Conservation (phyloP, 2,888 invertebrate species). For the Scrobipalpa atriplicella region DNA sequence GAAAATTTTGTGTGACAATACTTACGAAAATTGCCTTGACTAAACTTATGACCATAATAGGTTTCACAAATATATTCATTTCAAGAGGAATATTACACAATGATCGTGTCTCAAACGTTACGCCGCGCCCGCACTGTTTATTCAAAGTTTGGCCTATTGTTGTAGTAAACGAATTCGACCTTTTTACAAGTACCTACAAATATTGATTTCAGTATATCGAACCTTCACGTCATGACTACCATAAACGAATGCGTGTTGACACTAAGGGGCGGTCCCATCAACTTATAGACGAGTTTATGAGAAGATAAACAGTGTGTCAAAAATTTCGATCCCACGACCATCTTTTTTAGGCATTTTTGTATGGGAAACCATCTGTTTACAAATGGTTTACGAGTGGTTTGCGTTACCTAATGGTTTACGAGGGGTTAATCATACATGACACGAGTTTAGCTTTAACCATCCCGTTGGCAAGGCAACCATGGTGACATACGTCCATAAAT, state of each 20-base stretch:
- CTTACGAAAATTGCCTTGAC: conserved; percentile 75
- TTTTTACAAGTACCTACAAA: conserved; percentile 10
- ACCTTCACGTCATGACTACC: conserved; percentile 12
- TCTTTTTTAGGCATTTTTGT: too few species aligned
- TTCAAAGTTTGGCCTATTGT: conserved; percentile 21
- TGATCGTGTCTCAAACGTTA: conserved; percentile 59
- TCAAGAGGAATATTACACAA: conserved; percentile 66
- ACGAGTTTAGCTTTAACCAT: too few species aligned
- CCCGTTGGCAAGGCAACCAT: too few species aligned
- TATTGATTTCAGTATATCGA: conserved; percentile 10
- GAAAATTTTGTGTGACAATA: conserved; percentile 55
- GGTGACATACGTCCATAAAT: too few species aligned
- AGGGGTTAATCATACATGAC: too few species aligned
- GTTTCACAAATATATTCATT: conserved; percentile 73
- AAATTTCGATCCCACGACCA: too few species aligned
- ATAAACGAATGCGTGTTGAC: background rate
- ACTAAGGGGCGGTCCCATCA: too few species aligned
- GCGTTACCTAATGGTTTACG: too few species aligned
- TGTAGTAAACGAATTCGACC: conserved; percentile 16
- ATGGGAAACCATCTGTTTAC: too few species aligned
- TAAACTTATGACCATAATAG: conserved; percentile 68
- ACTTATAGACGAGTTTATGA: too few species aligned
- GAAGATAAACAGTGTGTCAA: too few species aligned
- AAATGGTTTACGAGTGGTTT: too few species aligned
- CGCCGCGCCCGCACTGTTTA: conserved; percentile 45